Percentiles rank a stretch among this genome's conserved stretches.
These are phyloP conservation scores for Eurystomus gularis DNA, from an alignment of 2,113 vertebrate genomes.

Conservation along the genomic window DNA sequence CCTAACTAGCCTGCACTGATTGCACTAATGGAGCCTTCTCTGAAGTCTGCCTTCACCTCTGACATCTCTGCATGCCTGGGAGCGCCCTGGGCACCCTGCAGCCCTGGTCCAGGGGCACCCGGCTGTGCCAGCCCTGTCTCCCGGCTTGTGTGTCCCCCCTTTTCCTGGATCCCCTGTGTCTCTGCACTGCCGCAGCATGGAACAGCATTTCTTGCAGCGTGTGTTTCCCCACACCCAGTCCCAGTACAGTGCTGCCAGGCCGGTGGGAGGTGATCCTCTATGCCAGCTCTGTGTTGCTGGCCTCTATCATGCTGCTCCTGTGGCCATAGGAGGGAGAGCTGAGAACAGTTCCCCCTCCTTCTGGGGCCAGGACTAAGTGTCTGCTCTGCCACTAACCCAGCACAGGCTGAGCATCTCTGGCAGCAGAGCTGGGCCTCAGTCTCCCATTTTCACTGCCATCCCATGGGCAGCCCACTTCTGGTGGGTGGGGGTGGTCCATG, in stretches of 20 bases:
- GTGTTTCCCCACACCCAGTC: neutral
- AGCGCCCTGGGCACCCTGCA: neutral
- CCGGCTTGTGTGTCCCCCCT: neutral
- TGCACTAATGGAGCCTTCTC: slow-evolving; percentile 7
- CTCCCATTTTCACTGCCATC: neutral
- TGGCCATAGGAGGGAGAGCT: neutral
- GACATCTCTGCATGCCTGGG: neutral
- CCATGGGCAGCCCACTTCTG: rapidly evolving
- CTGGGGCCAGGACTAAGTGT: neutral
- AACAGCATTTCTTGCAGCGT: neutral
- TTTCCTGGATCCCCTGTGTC: neutral
- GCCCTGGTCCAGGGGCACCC: neutral
- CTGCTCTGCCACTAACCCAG: neutral
- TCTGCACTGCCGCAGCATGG: neutral
- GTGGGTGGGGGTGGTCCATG: neutral
- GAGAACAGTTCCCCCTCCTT: neutral
- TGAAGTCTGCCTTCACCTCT: slow-evolving; percentile 1
- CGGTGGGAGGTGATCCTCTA: neutral
- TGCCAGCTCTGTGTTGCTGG: neutral
- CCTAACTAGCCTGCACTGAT: slow-evolving; percentile 32
- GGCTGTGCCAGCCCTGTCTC: neutral
- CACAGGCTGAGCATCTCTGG: neutral
- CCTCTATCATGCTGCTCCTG: neutral
- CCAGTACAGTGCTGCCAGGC: rapidly evolving
- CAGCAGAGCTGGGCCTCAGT: neutral